A percentile compares a stretch with the other conserved stretches of the same genome.
Conservation (phyloP, 2,797 vertebrate genomes). For the Pampus argenteus region DNA sequence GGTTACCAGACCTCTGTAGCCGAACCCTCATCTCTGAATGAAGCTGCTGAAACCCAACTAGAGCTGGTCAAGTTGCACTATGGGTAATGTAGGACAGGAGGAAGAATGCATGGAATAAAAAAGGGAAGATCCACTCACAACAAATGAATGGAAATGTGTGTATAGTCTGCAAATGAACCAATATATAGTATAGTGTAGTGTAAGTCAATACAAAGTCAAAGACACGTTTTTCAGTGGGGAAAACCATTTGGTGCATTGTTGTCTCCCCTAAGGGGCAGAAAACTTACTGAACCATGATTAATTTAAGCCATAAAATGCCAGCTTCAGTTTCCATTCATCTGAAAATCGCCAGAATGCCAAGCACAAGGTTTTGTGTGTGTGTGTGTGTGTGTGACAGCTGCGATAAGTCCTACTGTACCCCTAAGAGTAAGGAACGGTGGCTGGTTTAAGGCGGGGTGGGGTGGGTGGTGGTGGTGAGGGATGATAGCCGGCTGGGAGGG, state of each 20-base stretch:
- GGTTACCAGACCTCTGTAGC: no score
- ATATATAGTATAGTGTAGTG: not conserved
- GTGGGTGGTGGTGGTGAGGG: constrained; percentile 14
- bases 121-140: not conserved
- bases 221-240: not conserved
- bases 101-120: not conserved
- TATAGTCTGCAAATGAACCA: not conserved
- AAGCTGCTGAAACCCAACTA: no score
- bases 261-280: not conserved
- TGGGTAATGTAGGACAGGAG: not conserved
- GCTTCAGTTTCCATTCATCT: constrained; percentile 35
- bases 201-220: not conserved
- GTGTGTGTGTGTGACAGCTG: constrained; percentile 43
- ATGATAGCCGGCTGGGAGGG: constrained; percentile 24
- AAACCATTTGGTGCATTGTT: not conserved
- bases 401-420: constrained; percentile 23
- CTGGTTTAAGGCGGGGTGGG: constrained; percentile 26
- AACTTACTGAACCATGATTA: constrained; percentile 38
- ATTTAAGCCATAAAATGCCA: constrained; percentile 43
- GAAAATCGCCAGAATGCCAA: constrained; percentile 42
- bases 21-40: no score
- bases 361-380: constrained; percentile 18
- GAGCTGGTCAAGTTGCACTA: not conserved
- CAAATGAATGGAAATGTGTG: not conserved
- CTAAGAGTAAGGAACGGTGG: constrained; percentile 22